phyloP scores from a whole-genome alignment of 2,113 vertebrate genomes.

The Oxygymnocypris stewartii region DNA sequence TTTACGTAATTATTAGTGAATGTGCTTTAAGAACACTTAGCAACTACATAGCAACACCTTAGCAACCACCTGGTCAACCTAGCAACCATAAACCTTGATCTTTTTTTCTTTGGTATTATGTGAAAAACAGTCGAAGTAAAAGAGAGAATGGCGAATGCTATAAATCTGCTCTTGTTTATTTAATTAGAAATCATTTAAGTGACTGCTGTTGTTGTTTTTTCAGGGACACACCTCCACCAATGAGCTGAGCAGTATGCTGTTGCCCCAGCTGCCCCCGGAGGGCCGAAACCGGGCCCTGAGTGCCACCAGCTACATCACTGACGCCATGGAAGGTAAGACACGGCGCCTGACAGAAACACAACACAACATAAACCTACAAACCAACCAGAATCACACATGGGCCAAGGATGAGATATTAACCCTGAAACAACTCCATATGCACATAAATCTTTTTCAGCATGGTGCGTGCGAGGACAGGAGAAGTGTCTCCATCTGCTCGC shows the following conservation, averaged over 20 bases:
- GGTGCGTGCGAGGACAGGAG: conserved; percentile 52
- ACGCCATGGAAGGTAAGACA: conserved; percentile 91
- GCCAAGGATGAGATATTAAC: neutral
- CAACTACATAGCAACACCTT: neutral
- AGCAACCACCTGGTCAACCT: neutral
- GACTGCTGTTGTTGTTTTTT: conserved; percentile 36
- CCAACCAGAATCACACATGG: neutral
- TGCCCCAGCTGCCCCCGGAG: conserved; percentile 78
- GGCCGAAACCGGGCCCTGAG: conserved; percentile 87
- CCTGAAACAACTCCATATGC: neutral
- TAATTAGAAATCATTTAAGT: conserved; percentile 1
- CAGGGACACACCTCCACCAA: conserved; percentile 86
- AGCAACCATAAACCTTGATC: neutral
- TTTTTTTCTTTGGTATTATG: neutral
- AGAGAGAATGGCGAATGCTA: neutral
- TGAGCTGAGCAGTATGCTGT: conserved; percentile 84
- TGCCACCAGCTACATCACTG: conserved; percentile 91
- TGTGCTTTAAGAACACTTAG: neutral
- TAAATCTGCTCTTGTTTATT: neutral
- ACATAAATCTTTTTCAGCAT: conserved; percentile 21
- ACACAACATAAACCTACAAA: neutral
- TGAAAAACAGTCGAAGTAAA: neutral
- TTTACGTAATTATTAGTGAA: no score
- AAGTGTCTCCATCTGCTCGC: conserved; percentile 55
- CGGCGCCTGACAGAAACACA: neutral